Base-by-base conservation (phyloP, 2,888 invertebrate species). In the Calliopum simillimum region DNA sequence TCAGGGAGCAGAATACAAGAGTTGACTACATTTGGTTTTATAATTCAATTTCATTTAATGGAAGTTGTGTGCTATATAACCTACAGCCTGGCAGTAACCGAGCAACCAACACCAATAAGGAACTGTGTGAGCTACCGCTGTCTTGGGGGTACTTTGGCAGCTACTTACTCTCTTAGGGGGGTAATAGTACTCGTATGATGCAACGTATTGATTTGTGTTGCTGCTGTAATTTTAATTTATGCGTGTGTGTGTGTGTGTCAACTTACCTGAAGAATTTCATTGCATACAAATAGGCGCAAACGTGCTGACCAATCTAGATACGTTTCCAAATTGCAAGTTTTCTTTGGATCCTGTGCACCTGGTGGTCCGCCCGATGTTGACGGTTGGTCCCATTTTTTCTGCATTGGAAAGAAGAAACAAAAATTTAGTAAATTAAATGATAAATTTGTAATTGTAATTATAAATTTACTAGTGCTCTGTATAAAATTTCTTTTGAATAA, bases 261-360 rank as follows among this genome's bases (percentile, higher is more conserved):
- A 77, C 79, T 80, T 79, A 86, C 86, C 84, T 85, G 84, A 74
- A 86, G 80, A 79, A 86, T 86, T 81, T 86, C 85, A 76, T 86
- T 86, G 78, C 85, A 85, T 75, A 85, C 86, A 79, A 86, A 84
- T 72, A 86, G 78, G 70, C 85, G 83, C 71, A 86, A 76, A 78
- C 85, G 84, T 79, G 84, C 81, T 75, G 86, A 84, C 86, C 86
- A 85, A 75, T 85, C 85, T 71, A 86, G 79, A 78, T 86, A 86
- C 71, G 83, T 85, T 81, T 86, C 85, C 79, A 86, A 79, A 77
- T 85, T 86, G 76, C 86, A 86, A 51, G 86, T 86, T 78, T 86
- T 86, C 74, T 86, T 86, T 67, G 85, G 81, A 79, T 82, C 84
- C 75, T 85, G 84, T 68, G 76, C 78, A 67, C 83, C 82, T 58